Evolutionary conservation across 2,113 vertebrate genomes (phyloP), one percentile per base, ranked within the genome.

Genomic region (Stictonetta naevosa): DNA sequence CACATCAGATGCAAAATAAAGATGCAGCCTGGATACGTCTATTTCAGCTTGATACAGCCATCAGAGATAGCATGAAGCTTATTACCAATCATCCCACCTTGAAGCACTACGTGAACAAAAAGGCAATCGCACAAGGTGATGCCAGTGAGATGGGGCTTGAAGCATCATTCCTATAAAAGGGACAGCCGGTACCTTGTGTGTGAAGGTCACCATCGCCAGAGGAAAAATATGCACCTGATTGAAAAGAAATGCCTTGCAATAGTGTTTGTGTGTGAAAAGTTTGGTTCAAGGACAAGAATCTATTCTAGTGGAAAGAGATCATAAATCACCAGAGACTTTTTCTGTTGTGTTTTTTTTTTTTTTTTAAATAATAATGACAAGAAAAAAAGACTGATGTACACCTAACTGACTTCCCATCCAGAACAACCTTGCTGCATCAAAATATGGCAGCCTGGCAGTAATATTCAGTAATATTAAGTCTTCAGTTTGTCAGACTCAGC

Each of bases 61-160:
- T 93, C 83, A 88, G 42, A 86, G 23, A 62, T 48, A 93, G 60
- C 80, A 75, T 22, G 69, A 92, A 92, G 78, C 84, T 95, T 79
- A 91, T 95, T 92, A 87, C 86, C 29, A 79, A 87, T 62, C 91
- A 95, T 87, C 87, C 66, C 84, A 95, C 91, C 93, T 87, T 92
- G 82, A 95, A 89, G 63, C 1, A 80, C 58, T 66, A 76, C 0
- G 3, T 69, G 93, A 94, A 85, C 40, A 71, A 94, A 95, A 95
- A 95, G 58, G 66, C 90, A 95, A 92, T 95, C 66, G 59, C 29
- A 11, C 42, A 73, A 73, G 2, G 1, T 22, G 38, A 87, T 79
- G 84, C 38, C 91, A 90, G 74, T 25, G 84, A 95, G 91, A 89
- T 46, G 81, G 74, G 77, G 78, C 81, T 92, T 95, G 89, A 97